Conservation (phyloP, 2,797 vertebrate species). For the Trichosurus vulpecula region DNA sequence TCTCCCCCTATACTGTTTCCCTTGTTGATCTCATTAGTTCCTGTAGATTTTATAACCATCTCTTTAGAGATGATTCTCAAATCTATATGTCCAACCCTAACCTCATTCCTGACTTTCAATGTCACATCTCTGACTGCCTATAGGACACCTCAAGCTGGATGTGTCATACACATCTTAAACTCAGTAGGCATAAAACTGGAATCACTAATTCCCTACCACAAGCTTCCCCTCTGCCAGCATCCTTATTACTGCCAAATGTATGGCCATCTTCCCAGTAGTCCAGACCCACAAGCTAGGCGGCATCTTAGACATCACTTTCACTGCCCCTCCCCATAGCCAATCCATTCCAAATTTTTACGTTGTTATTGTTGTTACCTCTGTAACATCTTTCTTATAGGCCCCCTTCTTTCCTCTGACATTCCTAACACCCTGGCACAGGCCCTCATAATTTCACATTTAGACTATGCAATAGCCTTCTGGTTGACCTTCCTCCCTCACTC, state of each 20-base stretch:
- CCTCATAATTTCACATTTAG: neutral
- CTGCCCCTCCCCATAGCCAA: neutral
- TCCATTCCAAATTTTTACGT: neutral
- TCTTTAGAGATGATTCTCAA: neutral
- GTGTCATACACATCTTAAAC: neutral
- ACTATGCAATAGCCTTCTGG: neutral
- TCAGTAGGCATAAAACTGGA: neutral
- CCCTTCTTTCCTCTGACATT: neutral
- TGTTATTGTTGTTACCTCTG: neutral
- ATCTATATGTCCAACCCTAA: neutral
- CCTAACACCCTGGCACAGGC: neutral
- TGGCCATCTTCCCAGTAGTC: neutral
- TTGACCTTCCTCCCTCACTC: neutral
- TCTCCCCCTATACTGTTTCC: neutral
- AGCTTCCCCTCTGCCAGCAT: neutral
- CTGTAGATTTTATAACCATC: neutral
- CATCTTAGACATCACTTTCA: neutral
- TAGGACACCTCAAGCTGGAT: neutral
- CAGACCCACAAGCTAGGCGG: neutral
- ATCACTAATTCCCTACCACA: neutral
- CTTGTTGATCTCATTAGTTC: neutral
- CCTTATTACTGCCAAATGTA: neutral
- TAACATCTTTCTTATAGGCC: neutral
- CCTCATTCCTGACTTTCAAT: neutral
- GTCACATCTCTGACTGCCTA: neutral